These are phyloP conservation scores for Ceraclea dissimilis DNA, from an alignment of 2,888 invertebrate genomes.

Conservation along the genomic window DNA sequence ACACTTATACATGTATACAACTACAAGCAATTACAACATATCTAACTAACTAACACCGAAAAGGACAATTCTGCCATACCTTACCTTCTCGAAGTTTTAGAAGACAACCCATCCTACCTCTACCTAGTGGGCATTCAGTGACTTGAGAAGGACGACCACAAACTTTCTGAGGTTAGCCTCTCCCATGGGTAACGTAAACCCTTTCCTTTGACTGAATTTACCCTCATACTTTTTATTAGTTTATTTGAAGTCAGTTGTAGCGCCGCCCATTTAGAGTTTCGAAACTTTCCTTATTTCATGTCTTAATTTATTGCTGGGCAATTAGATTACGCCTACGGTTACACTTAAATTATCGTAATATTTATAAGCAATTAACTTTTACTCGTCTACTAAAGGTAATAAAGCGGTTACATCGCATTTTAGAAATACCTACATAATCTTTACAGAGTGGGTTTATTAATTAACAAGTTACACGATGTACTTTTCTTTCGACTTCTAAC, in stretches of 20 bases:
- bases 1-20: too few relatives aligned
- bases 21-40: not conserved
- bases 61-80: not conserved
- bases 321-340: not conserved
- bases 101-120: not conserved
- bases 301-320: slow-evolving; percentile 1
- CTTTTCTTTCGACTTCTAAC: too few relatives aligned
- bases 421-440: too few relatives aligned
- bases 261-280: not conserved
- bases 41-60: not conserved
- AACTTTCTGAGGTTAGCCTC: slow-evolving; percentile 11
- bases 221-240: slow-evolving; percentile 5
- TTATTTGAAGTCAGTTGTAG: not conserved
- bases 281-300: slow-evolving; percentile 2
- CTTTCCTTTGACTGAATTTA: slow-evolving; percentile 5
- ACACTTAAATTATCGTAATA: not conserved
- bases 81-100: not conserved
- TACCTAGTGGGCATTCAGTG: not conserved
- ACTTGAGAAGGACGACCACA: slow-evolving; percentile 10
- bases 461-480: too few relatives aligned
- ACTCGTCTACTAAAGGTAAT: not conserved
- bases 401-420: too few relatives aligned
- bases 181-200: slow-evolving; percentile 4
- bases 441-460: too few relatives aligned
- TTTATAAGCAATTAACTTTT: not conserved